Percentiles rank a stretch among this genome's conserved stretches.
Evolutionary conservation across 2,113 vertebrate species (phyloP).

Genomic region (Epinephelus fuscoguttatus): DNA sequence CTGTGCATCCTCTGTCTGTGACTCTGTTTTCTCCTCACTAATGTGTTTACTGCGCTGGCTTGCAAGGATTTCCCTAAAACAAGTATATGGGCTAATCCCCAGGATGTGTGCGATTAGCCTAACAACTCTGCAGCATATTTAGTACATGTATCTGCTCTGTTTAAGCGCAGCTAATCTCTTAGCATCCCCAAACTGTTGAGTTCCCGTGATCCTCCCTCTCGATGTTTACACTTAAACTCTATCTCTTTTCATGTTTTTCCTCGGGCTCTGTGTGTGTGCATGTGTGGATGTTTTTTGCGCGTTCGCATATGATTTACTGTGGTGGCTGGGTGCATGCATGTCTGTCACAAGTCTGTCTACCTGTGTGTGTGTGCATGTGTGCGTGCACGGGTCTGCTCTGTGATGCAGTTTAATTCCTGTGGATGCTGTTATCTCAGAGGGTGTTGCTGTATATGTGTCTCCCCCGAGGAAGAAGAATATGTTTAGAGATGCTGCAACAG

Average conservation of each 20-base stretch:
- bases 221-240: conserved; percentile 65
- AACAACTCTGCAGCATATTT: conserved; percentile 71
- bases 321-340: not conserved
- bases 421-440: conserved; percentile 45
- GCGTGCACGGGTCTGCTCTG: not conserved
- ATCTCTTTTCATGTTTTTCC: conserved; percentile 62
- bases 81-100: conserved; percentile 75
- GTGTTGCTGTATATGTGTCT: conserved; percentile 25
- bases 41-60: conserved; percentile 53
- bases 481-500: conserved; percentile 58
- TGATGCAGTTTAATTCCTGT: conserved; percentile 23
- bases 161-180: conserved; percentile 77
- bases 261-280: conserved; percentile 21
- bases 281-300: conserved; percentile 18
- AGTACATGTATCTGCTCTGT: conserved; percentile 75
- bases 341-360: not conserved
- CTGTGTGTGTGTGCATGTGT: conserved; percentile 19
- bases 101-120: conserved; percentile 74
- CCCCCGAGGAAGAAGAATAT: conserved; percentile 37
- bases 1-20: conserved; percentile 26
- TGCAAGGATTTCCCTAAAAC: conserved; percentile 48
- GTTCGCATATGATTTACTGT: not conserved
- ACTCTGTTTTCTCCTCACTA: conserved; percentile 43
- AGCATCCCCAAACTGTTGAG: conserved; percentile 65
- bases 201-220: conserved; percentile 68